Conservation (phyloP, 2,113 vertebrate species). For the Catagonus wagneri region DNA sequence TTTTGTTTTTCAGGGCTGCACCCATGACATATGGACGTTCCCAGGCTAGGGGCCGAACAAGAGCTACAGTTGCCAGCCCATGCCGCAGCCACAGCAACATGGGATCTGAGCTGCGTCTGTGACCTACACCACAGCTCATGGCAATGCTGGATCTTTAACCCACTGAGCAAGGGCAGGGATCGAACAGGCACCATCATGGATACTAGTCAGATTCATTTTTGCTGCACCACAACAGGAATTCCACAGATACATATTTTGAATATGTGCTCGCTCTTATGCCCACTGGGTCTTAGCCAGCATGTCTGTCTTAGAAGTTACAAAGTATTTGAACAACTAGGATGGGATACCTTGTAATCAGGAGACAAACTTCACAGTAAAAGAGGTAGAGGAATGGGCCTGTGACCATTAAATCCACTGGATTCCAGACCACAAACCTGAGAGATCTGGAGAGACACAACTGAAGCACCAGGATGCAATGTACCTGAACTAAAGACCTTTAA, state of each 20-base stretch:
- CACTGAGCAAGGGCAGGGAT: too few species aligned
- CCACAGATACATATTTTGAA: background rate
- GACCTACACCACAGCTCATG: too few species aligned
- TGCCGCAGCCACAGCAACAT: too few species aligned
- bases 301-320: background rate
- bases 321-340: background rate
- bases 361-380: background rate
- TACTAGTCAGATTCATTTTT: too few species aligned
- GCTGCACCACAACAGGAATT: too few species aligned
- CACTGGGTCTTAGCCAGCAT: background rate
- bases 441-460: background rate
- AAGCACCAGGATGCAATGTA: background rate
- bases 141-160: too few species aligned
- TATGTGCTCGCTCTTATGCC: background rate
- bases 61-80: too few species aligned
- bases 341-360: background rate
- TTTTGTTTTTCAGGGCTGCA: too few species aligned
- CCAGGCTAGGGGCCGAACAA: too few species aligned
- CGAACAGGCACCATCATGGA: too few species aligned
- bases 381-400: background rate
- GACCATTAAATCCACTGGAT: background rate
- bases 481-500: background rate
- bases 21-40: too few species aligned
- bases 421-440: background rate
- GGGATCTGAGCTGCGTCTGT: too few species aligned